These are phyloP conservation scores for Colostygia pectinataria DNA, from an alignment of 2,888 invertebrate species.

Conservation along the genomic window DNA sequence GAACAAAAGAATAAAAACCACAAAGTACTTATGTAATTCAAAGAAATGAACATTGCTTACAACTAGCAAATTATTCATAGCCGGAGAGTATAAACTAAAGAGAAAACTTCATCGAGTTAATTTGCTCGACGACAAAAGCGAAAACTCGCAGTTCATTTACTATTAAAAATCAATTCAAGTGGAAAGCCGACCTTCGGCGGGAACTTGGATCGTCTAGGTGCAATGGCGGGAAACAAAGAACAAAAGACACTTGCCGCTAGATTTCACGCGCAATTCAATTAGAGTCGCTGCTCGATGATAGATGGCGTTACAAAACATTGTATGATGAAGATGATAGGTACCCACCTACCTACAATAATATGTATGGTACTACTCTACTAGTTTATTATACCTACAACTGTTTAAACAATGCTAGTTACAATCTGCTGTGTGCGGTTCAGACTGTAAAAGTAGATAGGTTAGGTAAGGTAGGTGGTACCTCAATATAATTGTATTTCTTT, in stretches of 20 bases:
- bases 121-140: slow-evolving; percentile 69
- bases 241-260: slow-evolving; percentile 77
- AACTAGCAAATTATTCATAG: slow-evolving; percentile 36
- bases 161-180: slow-evolving; percentile 80
- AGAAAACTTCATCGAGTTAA: slow-evolving; percentile 64
- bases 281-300: slow-evolving; percentile 70
- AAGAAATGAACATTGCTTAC: slow-evolving; percentile 39
- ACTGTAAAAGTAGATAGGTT: no score
- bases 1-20: background rate
- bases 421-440: no score
- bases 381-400: no score
- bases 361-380: no score
- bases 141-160: slow-evolving; percentile 72
- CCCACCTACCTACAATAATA: no score
- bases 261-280: slow-evolving; percentile 82
- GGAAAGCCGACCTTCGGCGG: slow-evolving; percentile 71
- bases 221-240: slow-evolving; percentile 74
- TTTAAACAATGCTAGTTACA: no score
- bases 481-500: no score
- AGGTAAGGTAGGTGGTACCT: no score
- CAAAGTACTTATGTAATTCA: slow-evolving; percentile 18
- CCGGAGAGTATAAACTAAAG: slow-evolving; percentile 41
- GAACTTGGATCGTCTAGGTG: slow-evolving; percentile 62
- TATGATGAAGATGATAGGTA: background rate
- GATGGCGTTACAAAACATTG: slow-evolving; percentile 57